Evolutionary conservation across 2,888 invertebrate species (phyloP), one percentile per base, ranked within the genome.

Genomic region (Endotricha flammealis): DNA sequence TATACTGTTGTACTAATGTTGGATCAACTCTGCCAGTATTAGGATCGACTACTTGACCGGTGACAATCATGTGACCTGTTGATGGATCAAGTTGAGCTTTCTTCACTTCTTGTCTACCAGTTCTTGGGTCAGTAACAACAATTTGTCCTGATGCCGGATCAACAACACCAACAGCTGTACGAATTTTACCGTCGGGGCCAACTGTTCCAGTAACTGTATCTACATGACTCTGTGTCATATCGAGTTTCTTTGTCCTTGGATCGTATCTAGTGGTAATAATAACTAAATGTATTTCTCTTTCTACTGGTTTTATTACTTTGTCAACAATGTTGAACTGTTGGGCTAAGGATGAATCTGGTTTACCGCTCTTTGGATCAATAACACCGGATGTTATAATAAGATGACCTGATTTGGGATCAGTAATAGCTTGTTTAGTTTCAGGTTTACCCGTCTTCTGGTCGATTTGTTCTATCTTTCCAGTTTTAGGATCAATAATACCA

Each of bases 91-190:
- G 62, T 30, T 77, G 76, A 38, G 86, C 77, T 46, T 90, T 87
- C 67, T 90, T 91, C 1, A 89, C 78, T 44, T 91, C 90, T 42
- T 88, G 74, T 38, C 70, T 81, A 12, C 87, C 87, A 1, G 87
- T 85, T 44, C 62, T 76, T 1, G 83, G 83, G 47, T 88, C 82
- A 3, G 80, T 80, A 3, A 78, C 53, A 5, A 72, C 57, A n/a
- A 88, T 80, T 57, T 87, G 85, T 16, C 91, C 90, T 12, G 88
- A 89, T 42, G 88, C 82, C 0, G 90, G 90, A 53, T 92, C 91
- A 14, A 92, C 85, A 23, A 89, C 76, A 8, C 92, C 92, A 37
- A 91, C 88, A 54, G 91, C 91, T 4, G 92, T 91, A 17, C 73
- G 70, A 38, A 88, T 85, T 52, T 75, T 86, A 13, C 87, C 87